A percentile compares a stretch with the other conserved stretches of the same genome.
phyloP scores from a whole-genome alignment of 2,797 vertebrate genomes.

The Coendou prehensilis region DNA sequence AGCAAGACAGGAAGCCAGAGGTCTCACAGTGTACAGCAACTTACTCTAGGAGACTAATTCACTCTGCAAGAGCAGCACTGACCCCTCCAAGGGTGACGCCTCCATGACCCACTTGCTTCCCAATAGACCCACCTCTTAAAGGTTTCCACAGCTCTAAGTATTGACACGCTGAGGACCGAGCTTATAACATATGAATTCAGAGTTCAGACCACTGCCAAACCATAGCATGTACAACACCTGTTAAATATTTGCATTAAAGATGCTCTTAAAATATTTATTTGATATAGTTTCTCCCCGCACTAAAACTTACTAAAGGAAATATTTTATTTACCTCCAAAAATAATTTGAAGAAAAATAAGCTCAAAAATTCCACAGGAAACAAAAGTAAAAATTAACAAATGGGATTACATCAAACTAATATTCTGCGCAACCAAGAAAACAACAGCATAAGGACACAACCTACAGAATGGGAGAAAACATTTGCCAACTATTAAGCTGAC shows the following conservation, averaged over 20 bases:
- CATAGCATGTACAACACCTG: not conserved
- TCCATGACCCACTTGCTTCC: not conserved
- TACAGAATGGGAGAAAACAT: not conserved
- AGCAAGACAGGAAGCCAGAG: not conserved
- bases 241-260: not conserved
- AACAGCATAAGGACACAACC: not conserved
- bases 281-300: not conserved
- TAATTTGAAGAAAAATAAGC: not conserved
- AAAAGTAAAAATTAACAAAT: not conserved
- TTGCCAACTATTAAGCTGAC: not conserved
- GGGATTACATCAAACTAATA: not conserved
- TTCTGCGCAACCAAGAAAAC: not conserved
- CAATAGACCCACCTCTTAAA: not conserved
- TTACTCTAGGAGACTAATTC: not conserved
- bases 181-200: not conserved
- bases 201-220: not conserved
- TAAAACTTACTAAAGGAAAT: constrained; percentile 28
- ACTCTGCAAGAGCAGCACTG: not conserved
- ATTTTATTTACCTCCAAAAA: not conserved
- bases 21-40: no score
- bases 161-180: not conserved
- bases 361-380: not conserved
- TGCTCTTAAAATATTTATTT: not conserved
- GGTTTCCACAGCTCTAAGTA: not conserved
- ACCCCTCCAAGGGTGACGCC: not conserved